Evolutionary conservation across 2,113 vertebrate species (phyloP).

Genomic region (Vanacampus margaritifer): DNA sequence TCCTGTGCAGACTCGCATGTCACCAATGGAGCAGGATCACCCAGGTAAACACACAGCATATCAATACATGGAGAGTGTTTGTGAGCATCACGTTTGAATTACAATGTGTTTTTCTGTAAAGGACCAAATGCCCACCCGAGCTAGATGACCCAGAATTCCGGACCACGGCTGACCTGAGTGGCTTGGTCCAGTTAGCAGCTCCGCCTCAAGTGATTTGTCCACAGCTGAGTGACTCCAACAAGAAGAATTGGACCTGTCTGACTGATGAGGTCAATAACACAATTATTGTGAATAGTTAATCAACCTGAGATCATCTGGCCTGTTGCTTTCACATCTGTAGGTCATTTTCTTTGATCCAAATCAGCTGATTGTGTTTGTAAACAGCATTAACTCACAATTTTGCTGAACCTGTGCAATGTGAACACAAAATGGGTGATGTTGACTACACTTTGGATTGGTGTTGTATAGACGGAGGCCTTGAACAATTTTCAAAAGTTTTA

Average conservation of each 20-base stretch:
- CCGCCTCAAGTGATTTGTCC: slow-evolving; percentile 57
- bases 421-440: no score
- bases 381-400: no score
- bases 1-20: slow-evolving; percentile 73
- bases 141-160: slow-evolving; percentile 74
- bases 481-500: no score
- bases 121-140: slow-evolving; percentile 86
- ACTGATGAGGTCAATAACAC: slow-evolving; percentile 66
- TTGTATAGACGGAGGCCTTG: no score
- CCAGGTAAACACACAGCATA: slow-evolving; percentile 73
- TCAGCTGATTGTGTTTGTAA: no score
- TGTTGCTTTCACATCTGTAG: no score
- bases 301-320: not conserved
- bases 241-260: slow-evolving; percentile 78
- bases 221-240: slow-evolving; percentile 64
- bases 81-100: not conserved
- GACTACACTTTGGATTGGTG: no score
- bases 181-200: slow-evolving; percentile 46
- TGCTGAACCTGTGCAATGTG: no score
- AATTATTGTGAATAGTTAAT: not conserved
- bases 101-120: slow-evolving; percentile 43
- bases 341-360: no score
- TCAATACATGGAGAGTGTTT: not conserved
- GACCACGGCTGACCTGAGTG: slow-evolving; percentile 49
- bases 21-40: slow-evolving; percentile 76